phyloP scores from a whole-genome alignment of 2,888 invertebrate species.

The Stenolophus ochropezus region DNA sequence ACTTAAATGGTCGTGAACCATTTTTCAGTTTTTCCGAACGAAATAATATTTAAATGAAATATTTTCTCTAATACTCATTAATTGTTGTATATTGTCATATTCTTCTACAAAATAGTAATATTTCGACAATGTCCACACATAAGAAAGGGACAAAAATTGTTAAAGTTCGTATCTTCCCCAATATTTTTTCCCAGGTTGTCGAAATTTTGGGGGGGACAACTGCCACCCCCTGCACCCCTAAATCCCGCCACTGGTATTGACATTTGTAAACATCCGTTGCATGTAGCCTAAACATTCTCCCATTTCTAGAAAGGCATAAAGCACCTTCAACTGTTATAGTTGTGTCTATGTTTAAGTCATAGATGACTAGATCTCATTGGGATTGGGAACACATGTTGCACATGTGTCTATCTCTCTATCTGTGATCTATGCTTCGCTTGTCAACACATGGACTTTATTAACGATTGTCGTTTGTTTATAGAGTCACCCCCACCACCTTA shows the following conservation, averaged over 20 bases:
- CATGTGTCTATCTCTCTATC: slow-evolving; percentile 15
- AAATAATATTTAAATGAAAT: too few relatives aligned
- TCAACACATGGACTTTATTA: slow-evolving; percentile 37
- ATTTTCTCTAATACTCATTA: too few relatives aligned
- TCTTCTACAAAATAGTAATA: too few relatives aligned
- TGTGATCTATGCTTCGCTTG: background rate
- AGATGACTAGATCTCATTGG: background rate
- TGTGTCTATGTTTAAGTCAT: background rate
- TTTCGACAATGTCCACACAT: too few relatives aligned
- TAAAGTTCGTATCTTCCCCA: too few relatives aligned
- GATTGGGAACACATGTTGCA: background rate
- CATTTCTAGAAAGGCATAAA: slow-evolving; percentile 18
- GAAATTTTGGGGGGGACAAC: too few relatives aligned
- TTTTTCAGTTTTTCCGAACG: too few relatives aligned
- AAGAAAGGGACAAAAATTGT: too few relatives aligned
- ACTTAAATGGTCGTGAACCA: too few relatives aligned
- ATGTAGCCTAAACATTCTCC: background rate
- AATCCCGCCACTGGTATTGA: background rate
- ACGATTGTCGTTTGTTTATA: slow-evolving; percentile 70
- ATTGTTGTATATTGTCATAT: too few relatives aligned
- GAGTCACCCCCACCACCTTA: slow-evolving; percentile 91
- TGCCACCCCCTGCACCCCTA: too few relatives aligned
- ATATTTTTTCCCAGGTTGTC: too few relatives aligned
- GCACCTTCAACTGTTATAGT: slow-evolving; percentile 16
- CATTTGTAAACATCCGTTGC: slow-evolving; percentile 4